Percentiles rank a stretch among this genome's conserved stretches.
These are phyloP conservation scores for Acanthococcus lagerstroemiae DNA, from an alignment of 2,888 invertebrate genomes.

Conservation along the genomic window DNA sequence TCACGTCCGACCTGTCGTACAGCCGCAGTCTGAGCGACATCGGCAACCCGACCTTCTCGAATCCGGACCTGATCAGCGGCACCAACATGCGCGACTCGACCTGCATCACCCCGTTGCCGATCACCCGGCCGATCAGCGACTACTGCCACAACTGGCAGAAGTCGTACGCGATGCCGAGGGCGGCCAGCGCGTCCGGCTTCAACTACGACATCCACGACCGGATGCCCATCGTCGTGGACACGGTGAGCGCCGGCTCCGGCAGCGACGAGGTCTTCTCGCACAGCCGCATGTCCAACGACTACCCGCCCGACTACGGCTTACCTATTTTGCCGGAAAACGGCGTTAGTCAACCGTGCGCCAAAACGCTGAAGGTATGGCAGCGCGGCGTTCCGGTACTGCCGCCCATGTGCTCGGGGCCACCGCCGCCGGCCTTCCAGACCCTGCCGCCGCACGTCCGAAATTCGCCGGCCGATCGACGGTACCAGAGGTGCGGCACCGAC, in stretches of 20 bases:
- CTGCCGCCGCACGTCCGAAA: neutral
- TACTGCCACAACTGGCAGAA: slow-evolving; percentile 27
- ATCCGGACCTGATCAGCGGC: slow-evolving; percentile 76
- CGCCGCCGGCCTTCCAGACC: slow-evolving; percentile 1
- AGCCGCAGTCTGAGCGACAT: slow-evolving; percentile 29
- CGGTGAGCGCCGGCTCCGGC: slow-evolving; percentile 33
- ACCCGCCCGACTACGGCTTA: slow-evolving; percentile 69
- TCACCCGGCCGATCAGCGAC: slow-evolving; percentile 27
- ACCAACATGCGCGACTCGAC: slow-evolving; percentile 46
- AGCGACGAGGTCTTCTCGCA: slow-evolving; percentile 44
- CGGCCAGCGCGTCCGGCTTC: slow-evolving; percentile 6
- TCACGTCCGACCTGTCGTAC: slow-evolving; percentile 29
- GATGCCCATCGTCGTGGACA: slow-evolving; percentile 44
- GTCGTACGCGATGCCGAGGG: slow-evolving; percentile 22
- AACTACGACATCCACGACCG: slow-evolving; percentile 46
- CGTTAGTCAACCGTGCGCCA: slow-evolving; percentile 49
- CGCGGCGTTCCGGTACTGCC: slow-evolving; percentile 75
- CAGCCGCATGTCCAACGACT: slow-evolving; percentile 49
- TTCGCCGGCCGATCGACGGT: slow-evolving; percentile 18
- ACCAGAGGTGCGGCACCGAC: slow-evolving; percentile 28
- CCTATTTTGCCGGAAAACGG: slow-evolving; percentile 47
- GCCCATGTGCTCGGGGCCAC: slow-evolving; percentile 59
- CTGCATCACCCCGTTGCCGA: slow-evolving; percentile 21
- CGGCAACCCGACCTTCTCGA: slow-evolving; percentile 51
- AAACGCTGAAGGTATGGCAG: slow-evolving; percentile 79